Evolutionary conservation across 2,113 vertebrate species (phyloP), one percentile per base, ranked within the genome.

Genomic region (Megalops atlanticus): DNA sequence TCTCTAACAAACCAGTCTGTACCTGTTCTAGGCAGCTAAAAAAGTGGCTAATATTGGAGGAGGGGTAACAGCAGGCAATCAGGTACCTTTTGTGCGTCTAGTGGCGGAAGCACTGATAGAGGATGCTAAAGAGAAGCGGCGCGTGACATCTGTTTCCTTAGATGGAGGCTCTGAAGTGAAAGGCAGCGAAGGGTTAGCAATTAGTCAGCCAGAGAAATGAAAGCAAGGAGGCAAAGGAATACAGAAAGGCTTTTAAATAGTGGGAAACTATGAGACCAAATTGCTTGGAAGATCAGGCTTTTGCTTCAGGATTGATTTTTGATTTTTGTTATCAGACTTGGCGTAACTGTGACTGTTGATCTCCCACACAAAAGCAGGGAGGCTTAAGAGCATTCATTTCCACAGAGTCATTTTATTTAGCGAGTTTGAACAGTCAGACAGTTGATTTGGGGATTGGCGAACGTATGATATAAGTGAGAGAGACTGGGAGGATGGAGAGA

Each of bases 91-190:
- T 87, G 92, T 94, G 86, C 92, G 93, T 83, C 93, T 91, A 27
- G 91, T 89, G 73, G 91, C 91, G 86, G 94, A 92, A 78, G 94
- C 89, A 83, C 92, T 92, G 74, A 96, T 89, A 89, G 96, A 96
- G 84, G 96, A 97, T 83, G 95, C 93, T 85, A 97, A 91, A 88
- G 96, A 98, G 92, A 98, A 97, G 88, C 96, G 96, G 18, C 96
- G 96, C 77, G 94, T 86, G 70, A 93, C 92, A 86, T 93, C 94
- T 84, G 94, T 91, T 87, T 96, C 96, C 90, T 96, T 96, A 92
- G 84, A 80, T 80, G 94, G 92, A 78, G 95, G 89, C 82, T 96
- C 71, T 79, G 54, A 15, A 39, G 69, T 15, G 54, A 43, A 49
- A 68, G 31, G 74, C 85, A 80, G 81, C 0, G 36, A 21, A 69